These are phyloP conservation scores for Leucosticte australis DNA, from an alignment of 2,113 vertebrate genomes.

Conservation along the genomic window DNA sequence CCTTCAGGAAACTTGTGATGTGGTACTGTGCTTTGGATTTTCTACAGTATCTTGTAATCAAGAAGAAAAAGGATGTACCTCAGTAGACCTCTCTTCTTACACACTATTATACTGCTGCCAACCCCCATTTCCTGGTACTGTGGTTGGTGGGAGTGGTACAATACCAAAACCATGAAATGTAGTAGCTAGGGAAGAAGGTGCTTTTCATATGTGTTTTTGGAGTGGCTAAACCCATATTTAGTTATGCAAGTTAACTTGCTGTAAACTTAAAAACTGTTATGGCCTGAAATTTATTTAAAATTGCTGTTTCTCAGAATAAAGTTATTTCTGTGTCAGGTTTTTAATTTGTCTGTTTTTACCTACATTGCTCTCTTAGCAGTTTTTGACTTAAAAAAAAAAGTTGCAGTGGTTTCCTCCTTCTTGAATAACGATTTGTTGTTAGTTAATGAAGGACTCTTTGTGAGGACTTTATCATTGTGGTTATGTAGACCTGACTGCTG, in stretches of 20 bases:
- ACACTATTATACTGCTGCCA: not conserved
- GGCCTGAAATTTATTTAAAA: not conserved
- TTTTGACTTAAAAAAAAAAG: not conserved
- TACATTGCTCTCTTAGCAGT: not conserved
- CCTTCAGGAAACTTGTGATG: not conserved
- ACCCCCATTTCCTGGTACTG: not conserved
- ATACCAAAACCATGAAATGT: not conserved
- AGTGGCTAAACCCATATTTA: not conserved
- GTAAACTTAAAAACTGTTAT: not conserved
- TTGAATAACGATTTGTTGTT: not conserved
- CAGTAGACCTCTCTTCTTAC: not conserved
- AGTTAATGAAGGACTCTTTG: not conserved
- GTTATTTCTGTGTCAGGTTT: not conserved
- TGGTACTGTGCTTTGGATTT: not conserved
- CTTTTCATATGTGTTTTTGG: not conserved
- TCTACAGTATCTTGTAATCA: not conserved
- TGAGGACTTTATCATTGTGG: not conserved
- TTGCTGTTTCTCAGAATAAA: not conserved
- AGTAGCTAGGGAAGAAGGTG: not conserved
- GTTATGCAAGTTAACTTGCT: not conserved
- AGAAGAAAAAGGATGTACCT: not conserved
- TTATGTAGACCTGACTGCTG: conserved; percentile 70
- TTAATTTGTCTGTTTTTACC: not conserved
- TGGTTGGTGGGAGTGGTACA: not conserved
- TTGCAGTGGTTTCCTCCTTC: not conserved